phyloP scores from a whole-genome alignment of 2,888 invertebrate species.

The Dromius quadrimaculatus region DNA sequence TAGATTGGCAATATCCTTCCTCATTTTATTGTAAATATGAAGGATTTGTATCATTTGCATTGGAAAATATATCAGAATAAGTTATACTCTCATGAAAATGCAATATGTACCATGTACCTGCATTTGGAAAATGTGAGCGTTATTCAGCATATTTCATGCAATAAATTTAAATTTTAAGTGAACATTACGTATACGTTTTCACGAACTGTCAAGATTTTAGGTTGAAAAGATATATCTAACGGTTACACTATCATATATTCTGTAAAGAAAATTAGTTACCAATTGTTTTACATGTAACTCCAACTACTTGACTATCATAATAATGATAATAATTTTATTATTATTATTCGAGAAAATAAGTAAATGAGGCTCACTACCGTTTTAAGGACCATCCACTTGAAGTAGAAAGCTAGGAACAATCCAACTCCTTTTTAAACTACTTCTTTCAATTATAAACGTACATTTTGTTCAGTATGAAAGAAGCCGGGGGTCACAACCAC shows the following conservation, averaged over 20 bases:
- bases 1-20: slow-evolving; percentile 11
- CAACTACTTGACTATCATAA: no score
- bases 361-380: no score
- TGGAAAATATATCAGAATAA: background rate
- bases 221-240: background rate
- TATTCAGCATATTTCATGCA: slow-evolving; percentile 4
- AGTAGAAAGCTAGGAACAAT: slow-evolving; percentile 5
- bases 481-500: background rate
- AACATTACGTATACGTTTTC: slow-evolving; percentile 13
- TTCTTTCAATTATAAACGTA: slow-evolving; percentile 41
- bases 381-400: no score
- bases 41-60: no score
- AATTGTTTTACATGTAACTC: no score
- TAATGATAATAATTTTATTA: no score
- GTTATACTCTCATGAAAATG: slow-evolving; percentile 17
- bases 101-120: slow-evolving; percentile 13
- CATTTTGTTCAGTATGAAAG: slow-evolving; percentile 37
- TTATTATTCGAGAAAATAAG: no score
- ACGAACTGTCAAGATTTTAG: slow-evolving; percentile 14
- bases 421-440: slow-evolving; percentile 38
- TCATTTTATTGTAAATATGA: slow-evolving; percentile 1
- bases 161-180: slow-evolving; percentile 36
- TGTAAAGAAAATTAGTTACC: no score
- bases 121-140: background rate
- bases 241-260: no score